A percentile compares a stretch with the other conserved stretches of the same genome.
Evolutionary conservation across 1,140 invertebrate genomes (phyloP).

Genomic region (Pteromalus puparum): DNA sequence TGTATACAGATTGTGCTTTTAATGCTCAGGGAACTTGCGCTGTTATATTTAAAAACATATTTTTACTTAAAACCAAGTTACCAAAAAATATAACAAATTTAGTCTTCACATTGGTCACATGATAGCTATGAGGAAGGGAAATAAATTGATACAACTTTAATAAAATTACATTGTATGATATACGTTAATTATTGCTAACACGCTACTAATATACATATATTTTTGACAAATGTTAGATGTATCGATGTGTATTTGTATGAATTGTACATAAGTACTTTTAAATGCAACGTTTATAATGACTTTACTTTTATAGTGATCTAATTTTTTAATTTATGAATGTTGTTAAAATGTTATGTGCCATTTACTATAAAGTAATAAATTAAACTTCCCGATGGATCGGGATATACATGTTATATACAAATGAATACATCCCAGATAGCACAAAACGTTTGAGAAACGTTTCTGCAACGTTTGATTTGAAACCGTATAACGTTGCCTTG

Average conservation of each 20-base stretch:
- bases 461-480: no score
- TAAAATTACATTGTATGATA: no score
- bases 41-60: background rate
- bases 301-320: background rate
- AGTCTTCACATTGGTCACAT: background rate
- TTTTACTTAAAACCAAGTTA: background rate
- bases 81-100: background rate
- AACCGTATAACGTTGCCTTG: no score
- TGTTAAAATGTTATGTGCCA: background rate
- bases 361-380: background rate
- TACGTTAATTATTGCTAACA: no score
- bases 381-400: background rate
- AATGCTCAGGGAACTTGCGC: background rate
- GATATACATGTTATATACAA: no score
- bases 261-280: no score
- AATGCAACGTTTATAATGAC: background rate
- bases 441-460: no score
- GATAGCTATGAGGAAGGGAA: background rate
- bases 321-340: background rate
- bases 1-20: background rate
- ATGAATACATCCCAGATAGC: no score
- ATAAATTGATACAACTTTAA: no score
- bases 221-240: no score
- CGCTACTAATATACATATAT: no score
- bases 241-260: no score